Evolutionary conservation across 2,797 vertebrate species (phyloP), one percentile per base, ranked within the genome.

Genomic region (Channa striata): DNA sequence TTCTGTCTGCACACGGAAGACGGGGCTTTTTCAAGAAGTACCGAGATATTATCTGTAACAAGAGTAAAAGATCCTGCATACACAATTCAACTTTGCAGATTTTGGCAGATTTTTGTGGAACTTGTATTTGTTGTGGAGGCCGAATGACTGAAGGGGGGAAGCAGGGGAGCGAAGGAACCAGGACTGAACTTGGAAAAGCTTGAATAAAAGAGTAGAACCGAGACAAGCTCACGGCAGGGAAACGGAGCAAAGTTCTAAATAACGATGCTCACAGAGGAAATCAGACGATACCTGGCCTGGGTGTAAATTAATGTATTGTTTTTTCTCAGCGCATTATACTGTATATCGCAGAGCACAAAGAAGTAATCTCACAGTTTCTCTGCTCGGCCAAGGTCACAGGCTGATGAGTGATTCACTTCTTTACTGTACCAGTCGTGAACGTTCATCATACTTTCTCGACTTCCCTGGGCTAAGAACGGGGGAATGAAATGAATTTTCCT

Each of bases 401-500:
- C 42, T 34, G 11, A 49, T 81, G 84, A 87, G 54, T 43, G 84
- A 81, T 77, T 83, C 54, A 5, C 65, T 52, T 64, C 61, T 72
- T 71, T 59, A 82, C 68, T 68, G 68, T 56, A 60, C 59, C 16
- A 4, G 57, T 68, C 56, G 4, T 62, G 23, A 76, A 89, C 65
- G 77, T 86, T 86, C 74, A 78, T 89, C 91, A 84, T 62, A 71
- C 75, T 71, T 81, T 72, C 78, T 43, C 1, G 40, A 60, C 40
- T 73, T 78, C 75, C 83, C 39, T n/a, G 11, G 52, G 60, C 60
- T 40, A 56, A 80, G 74, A 78, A 77, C 53, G 63, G 59, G 77
- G 81, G 63, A 82, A 83, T 69, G 72, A 89, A 90, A 92, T 89
- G 33, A 87, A 89, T 92, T 91, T 90, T 89, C 78, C 80, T 40